phyloP scores from a whole-genome alignment of 1,140 invertebrate genomes.

The Drosophila nebulosa region DNA sequence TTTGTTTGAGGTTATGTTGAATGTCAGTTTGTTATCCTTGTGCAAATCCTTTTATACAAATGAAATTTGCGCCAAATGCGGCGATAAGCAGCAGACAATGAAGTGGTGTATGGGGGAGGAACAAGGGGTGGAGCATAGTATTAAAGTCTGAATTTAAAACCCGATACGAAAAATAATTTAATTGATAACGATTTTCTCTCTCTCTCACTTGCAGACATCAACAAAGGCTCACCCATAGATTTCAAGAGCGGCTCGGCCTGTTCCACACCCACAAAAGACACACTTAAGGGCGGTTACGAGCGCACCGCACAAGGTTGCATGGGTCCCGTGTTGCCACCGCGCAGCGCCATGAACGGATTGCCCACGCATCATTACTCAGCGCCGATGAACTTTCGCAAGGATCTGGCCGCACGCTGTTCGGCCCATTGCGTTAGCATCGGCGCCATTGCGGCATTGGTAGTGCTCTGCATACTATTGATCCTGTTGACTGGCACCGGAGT shows the following conservation, averaged over 20 bases:
- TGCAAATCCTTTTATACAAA: slow-evolving; percentile 80
- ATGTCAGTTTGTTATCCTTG: slow-evolving; percentile 79
- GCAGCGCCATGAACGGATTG: slow-evolving; percentile 85
- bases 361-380: slow-evolving; percentile 80
- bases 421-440: slow-evolving; percentile 95
- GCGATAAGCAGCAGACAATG: slow-evolving; percentile 76
- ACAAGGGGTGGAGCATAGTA: background rate
- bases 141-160: background rate
- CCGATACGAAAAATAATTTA: background rate
- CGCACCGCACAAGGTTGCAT: slow-evolving; percentile 81
- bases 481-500: slow-evolving; percentile 93
- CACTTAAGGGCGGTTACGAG: slow-evolving; percentile 86
- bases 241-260: slow-evolving; percentile 85
- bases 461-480: slow-evolving; percentile 90
- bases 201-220: slow-evolving; percentile 85
- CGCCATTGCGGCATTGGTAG: slow-evolving; percentile 90
- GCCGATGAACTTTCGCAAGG: slow-evolving; percentile 90
- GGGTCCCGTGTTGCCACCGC: slow-evolving; percentile 87
- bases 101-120: too few relatives aligned
- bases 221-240: slow-evolving; percentile 93
- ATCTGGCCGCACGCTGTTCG: slow-evolving; percentile 91
- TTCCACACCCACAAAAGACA: slow-evolving; percentile 81
- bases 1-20: slow-evolving; percentile 78
- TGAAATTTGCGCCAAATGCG: slow-evolving; percentile 76
- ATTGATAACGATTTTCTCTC: slow-evolving; percentile 21